A percentile compares a stretch with the other conserved stretches of the same genome.
Evolutionary conservation across 1,140 invertebrate species (phyloP).

Genomic region (Trachymyrmex cornetzi): DNA sequence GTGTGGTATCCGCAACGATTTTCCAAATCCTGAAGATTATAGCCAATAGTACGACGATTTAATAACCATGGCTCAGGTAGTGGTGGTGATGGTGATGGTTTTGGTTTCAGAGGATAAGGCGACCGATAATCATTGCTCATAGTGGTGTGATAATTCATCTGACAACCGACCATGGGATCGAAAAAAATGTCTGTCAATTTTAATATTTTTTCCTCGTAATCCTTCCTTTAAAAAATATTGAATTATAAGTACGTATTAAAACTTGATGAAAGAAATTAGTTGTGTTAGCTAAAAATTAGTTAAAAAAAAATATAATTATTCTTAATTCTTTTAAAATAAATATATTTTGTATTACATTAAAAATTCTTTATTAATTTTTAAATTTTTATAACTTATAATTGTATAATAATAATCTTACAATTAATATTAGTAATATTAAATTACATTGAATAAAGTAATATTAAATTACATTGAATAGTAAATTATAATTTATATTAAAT

Average conservation of each 20-base stretch:
- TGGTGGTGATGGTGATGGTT: conserved; percentile 27
- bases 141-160: conserved; percentile 71
- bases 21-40: conserved; percentile 67
- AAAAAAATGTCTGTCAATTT: conserved; percentile 58
- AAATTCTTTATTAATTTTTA: background rate
- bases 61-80: conserved; percentile 70
- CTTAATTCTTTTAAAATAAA: background rate
- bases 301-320: background rate
- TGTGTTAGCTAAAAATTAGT: background rate
- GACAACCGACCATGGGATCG: conserved; percentile 38
- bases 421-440: background rate
- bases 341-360: background rate
- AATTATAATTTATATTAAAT: background rate
- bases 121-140: conserved; percentile 65
- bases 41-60: conserved; percentile 75
- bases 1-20: conserved; percentile 66
- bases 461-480: background rate
- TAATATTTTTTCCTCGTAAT: conserved; percentile 42
- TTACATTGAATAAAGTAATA: background rate
- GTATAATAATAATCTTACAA: background rate
- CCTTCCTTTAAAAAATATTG: conserved; percentile 13
- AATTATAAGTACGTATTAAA: background rate
- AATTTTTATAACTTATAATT: background rate
- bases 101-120: conserved; percentile 57
- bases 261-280: background rate